Percentiles rank a stretch among this genome's conserved stretches.
These are phyloP conservation scores for Dryas iulia DNA, from an alignment of 1,140 invertebrate species.

Conservation along the genomic window DNA sequence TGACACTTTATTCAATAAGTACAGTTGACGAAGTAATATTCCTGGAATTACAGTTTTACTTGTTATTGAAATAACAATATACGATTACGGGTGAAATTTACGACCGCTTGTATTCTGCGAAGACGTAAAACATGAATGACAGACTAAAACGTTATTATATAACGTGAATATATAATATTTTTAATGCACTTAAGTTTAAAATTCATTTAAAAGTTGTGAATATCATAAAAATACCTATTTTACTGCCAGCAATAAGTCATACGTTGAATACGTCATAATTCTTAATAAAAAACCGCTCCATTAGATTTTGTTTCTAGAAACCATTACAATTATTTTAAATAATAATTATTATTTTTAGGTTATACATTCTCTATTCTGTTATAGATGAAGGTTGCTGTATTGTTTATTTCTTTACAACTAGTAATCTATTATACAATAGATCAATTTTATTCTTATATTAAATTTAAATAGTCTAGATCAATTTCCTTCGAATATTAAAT, in stretches of 20 bases:
- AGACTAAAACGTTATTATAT: background rate
- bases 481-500: too few relatives aligned
- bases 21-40: background rate
- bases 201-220: background rate
- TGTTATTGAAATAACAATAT: background rate
- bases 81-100: background rate
- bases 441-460: too few relatives aligned
- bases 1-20: background rate
- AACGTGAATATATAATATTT: too few relatives aligned
- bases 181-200: background rate
- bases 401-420: too few relatives aligned
- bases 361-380: too few relatives aligned
- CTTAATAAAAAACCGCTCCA: background rate
- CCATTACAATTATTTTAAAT: too few relatives aligned
- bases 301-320: conserved; percentile 5
- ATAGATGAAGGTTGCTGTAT: too few relatives aligned
- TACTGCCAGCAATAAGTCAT: background rate
- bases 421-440: too few relatives aligned
- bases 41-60: background rate
- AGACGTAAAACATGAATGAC: background rate
- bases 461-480: too few relatives aligned
- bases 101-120: background rate
- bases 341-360: too few relatives aligned
- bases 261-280: background rate
- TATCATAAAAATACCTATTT: background rate